phyloP scores from a whole-genome alignment of 1,140 invertebrate genomes.

The Dreissena polymorpha region DNA sequence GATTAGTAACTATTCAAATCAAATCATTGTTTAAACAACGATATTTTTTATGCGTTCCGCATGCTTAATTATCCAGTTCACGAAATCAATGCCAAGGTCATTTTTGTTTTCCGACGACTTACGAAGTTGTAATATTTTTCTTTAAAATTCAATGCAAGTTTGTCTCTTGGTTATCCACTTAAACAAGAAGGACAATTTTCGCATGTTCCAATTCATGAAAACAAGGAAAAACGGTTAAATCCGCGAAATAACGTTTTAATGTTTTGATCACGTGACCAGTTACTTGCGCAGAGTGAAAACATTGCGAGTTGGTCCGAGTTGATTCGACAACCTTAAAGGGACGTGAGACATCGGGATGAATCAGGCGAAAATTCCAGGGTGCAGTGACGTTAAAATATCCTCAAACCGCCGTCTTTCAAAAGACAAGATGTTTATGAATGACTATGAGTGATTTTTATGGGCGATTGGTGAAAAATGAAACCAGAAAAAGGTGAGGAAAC shows the following conservation, averaged over 20 bases:
- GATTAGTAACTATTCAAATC: neutral
- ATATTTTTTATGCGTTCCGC: neutral
- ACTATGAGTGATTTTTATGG: neutral
- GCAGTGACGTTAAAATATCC: neutral
- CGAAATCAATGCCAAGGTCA: slow-evolving; percentile 28
- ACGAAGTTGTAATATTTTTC: slow-evolving; percentile 15
- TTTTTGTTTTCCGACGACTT: slow-evolving; percentile 20
- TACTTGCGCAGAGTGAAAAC: slow-evolving; percentile 32
- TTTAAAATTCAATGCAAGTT: neutral
- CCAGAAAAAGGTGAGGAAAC: slow-evolving; percentile 49
- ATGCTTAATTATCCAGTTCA: slow-evolving; percentile 11
- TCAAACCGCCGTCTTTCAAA: neutral
- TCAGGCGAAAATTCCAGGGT: neutral
- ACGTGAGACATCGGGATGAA: slow-evolving; percentile 9
- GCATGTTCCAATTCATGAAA: slow-evolving; percentile 19
- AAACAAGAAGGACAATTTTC: neutral
- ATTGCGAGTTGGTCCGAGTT: slow-evolving; percentile 5
- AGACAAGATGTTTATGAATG: slow-evolving; percentile 7
- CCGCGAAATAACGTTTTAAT: slow-evolving; percentile 18
- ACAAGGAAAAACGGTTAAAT: neutral
- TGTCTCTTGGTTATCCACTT: neutral
- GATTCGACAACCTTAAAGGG: slow-evolving; percentile 1
- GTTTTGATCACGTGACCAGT: slow-evolving; percentile 43
- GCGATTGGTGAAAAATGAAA: slow-evolving; percentile 48
- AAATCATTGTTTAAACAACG: slow-evolving; percentile 2